A percentile compares a stretch with the other conserved stretches of the same genome.
Conservation (phyloP, 2,797 vertebrate species). For the Malurus splendens region DNA sequence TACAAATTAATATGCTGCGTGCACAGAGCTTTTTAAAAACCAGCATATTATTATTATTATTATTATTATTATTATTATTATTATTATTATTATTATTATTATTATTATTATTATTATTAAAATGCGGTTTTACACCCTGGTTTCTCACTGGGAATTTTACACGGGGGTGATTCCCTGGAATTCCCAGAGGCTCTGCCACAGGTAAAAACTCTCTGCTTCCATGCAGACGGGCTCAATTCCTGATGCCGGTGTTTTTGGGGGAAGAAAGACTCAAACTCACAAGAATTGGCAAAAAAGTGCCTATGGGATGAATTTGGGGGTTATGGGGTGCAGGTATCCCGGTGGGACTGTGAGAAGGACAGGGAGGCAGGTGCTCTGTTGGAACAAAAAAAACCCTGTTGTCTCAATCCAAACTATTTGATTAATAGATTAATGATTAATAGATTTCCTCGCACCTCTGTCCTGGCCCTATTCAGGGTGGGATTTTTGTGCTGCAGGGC, state of each 20-base stretch:
- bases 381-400: fast-evolving
- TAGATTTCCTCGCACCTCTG: fast-evolving
- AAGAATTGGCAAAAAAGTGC: neutral
- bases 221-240: fast-evolving
- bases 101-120: too few relatives aligned
- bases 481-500: neutral
- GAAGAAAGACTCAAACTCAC: neutral
- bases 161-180: neutral
- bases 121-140: neutral
- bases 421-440: fast-evolving
- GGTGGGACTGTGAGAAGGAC: fast-evolving
- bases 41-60: too few relatives aligned
- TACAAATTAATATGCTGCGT: fast-evolving
- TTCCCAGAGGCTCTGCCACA: neutral
- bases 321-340: fast-evolving
- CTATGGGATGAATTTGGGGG: fast-evolving
- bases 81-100: too few relatives aligned
- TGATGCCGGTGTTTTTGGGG: fast-evolving
- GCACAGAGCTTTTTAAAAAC: fast-evolving
- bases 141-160: neutral
- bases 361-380: neutral
- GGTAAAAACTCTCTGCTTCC: neutral
- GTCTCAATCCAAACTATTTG: neutral
- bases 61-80: too few relatives aligned
- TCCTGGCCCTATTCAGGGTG: fast-evolving